Evolutionary conservation across 53 echinoderm and acorn worm genomes (phyloP).

Genomic region (Henricia sp.): DNA sequence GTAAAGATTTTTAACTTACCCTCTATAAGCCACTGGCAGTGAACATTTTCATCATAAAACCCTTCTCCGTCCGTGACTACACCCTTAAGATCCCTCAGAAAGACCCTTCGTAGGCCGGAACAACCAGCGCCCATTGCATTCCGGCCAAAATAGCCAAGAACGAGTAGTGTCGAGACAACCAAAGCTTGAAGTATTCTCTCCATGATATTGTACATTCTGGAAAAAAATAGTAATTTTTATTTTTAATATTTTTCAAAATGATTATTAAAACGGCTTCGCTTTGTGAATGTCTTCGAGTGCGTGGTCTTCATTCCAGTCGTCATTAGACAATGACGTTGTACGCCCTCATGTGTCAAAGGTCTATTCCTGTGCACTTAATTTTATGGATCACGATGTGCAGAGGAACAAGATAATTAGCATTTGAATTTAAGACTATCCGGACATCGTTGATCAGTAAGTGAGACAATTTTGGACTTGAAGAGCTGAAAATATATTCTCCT

Average conservation of each 20-base stretch:
- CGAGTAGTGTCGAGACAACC: conserved; percentile 6
- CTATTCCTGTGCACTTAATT: too few relatives aligned
- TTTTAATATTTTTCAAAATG: neutral
- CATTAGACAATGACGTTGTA: neutral
- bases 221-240: neutral
- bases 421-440: too few relatives aligned
- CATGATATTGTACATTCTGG: neutral
- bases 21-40: conserved; percentile 91
- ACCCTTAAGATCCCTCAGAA: conserved; percentile 43
- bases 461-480: too few relatives aligned
- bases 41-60: conserved; percentile 64
- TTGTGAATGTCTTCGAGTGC: too few relatives aligned
- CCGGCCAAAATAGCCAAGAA: neutral
- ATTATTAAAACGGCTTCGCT: neutral
- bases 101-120: conserved; percentile 35
- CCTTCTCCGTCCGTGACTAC: conserved; percentile 60
- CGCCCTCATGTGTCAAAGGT: neutral
- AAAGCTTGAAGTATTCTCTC: neutral
- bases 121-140: conserved; percentile 3
- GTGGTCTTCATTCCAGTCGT: too few relatives aligned
- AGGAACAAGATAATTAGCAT: too few relatives aligned
- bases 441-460: too few relatives aligned
- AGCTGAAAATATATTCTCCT: too few relatives aligned
- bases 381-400: too few relatives aligned
- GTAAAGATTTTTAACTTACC: conserved; percentile 56